Evolutionary conservation across 2,113 vertebrate genomes (phyloP).

Genomic region (Arenaria interpres): DNA sequence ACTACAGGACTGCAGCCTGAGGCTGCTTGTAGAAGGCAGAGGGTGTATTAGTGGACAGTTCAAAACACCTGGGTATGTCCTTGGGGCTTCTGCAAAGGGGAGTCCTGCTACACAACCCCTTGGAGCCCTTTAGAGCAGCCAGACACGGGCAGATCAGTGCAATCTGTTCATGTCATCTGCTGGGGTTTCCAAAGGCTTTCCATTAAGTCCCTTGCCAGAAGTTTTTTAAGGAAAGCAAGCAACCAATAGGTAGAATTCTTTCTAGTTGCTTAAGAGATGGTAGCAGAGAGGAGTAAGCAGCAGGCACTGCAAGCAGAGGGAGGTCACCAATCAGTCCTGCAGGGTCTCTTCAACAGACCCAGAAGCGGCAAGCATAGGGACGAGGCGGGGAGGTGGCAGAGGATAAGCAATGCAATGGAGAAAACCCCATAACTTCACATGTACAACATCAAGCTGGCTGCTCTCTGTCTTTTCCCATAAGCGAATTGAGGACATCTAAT

Average conservation of each 20-base stretch:
- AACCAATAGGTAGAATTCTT: background rate
- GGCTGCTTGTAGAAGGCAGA: background rate
- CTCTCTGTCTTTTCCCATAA: background rate
- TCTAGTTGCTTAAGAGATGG: background rate
- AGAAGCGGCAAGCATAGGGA: background rate
- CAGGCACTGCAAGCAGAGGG: background rate
- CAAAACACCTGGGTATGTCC: background rate
- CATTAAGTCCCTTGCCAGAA: background rate
- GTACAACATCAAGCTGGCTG: background rate
- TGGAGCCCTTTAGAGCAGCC: background rate
- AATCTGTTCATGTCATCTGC: background rate
- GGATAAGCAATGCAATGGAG: background rate
- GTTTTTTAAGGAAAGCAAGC: background rate
- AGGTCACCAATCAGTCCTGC: background rate
- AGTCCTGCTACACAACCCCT: background rate
- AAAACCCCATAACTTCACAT: background rate
- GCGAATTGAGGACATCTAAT: background rate
- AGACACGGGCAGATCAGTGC: accelerated
- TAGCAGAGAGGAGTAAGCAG: background rate
- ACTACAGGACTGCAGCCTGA: background rate
- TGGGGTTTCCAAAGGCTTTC: background rate
- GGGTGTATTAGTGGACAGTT: background rate
- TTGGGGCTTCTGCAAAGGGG: background rate
- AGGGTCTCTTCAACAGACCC: background rate
- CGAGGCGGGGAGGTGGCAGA: background rate